Evolutionary conservation across 1,140 invertebrate species (phyloP).

Genomic region (Nephotettix cincticeps): DNA sequence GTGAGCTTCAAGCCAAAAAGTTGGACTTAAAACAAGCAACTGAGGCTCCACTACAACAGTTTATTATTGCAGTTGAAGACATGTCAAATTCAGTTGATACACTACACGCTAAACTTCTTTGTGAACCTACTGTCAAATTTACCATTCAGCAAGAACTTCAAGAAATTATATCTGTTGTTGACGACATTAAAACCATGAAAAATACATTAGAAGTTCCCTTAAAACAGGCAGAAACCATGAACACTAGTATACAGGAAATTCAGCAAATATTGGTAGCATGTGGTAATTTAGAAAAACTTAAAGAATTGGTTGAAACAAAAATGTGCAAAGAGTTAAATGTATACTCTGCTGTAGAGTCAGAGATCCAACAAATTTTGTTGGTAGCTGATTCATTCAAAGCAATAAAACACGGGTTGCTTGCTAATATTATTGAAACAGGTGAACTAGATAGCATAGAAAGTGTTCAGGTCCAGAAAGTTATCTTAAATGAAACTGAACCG

Average conservation of each 20-base stretch:
- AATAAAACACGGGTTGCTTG: background rate
- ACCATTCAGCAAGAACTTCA: background rate
- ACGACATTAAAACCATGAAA: background rate
- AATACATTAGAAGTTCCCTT: background rate
- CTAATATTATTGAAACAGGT: background rate
- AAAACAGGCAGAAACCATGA: background rate
- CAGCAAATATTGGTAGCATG: background rate
- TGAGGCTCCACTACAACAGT: background rate
- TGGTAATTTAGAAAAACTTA: background rate
- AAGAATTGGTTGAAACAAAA: background rate
- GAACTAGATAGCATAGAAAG: no score
- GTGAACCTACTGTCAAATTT: background rate
- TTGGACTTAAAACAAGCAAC: background rate
- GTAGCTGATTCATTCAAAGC: background rate
- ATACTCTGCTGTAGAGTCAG: background rate
- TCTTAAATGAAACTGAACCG: slow-evolving; percentile 17
- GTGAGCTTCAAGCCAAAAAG: no score
- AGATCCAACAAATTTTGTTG: background rate
- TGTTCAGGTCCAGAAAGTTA: background rate
- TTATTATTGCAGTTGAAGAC: background rate
- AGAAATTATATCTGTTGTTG: background rate
- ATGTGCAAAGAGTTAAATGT: background rate
- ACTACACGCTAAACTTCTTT: background rate
- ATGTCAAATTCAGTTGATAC: background rate
- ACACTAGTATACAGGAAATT: background rate